Evolutionary conservation across 1,140 invertebrate genomes (phyloP).

Genomic region (Pectinophora gossypiella): DNA sequence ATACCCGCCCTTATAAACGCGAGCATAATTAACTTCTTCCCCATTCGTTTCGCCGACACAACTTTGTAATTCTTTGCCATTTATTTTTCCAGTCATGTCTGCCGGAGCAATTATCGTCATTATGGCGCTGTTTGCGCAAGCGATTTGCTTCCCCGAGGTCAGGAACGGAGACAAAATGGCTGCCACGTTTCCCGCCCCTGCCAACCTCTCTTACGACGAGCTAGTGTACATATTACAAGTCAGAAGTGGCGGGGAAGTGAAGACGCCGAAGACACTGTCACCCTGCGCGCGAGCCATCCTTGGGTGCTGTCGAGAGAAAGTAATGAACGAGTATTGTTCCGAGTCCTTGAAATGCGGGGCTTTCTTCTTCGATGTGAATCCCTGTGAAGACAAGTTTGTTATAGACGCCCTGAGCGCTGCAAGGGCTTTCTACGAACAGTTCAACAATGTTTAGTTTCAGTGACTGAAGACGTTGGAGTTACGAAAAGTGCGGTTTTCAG

Average conservation of each 20-base stretch:
- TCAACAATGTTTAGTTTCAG: conserved; percentile 15
- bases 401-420: conserved; percentile 48
- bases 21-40: too few species aligned
- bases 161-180: conserved; percentile 7
- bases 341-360: conserved; percentile 52
- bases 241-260: conserved; percentile 37
- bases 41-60: background rate
- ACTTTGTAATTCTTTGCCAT: too few species aligned
- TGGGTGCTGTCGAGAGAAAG: conserved; percentile 42
- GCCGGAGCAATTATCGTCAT: conserved; percentile 18
- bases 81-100: conserved; percentile 25
- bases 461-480: background rate
- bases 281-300: conserved; percentile 59
- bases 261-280: conserved; percentile 31
- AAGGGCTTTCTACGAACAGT: conserved; percentile 48
- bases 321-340: conserved; percentile 50
- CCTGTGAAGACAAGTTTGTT: conserved; percentile 56
- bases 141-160: conserved; percentile 24
- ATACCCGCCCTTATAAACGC: too few species aligned
- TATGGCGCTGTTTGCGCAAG: conserved; percentile 15
- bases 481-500: background rate
- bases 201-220: conserved; percentile 43
- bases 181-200: conserved; percentile 18
- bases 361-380: conserved; percentile 60
- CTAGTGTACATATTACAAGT: conserved; percentile 41